Base-by-base conservation (phyloP, 2,797 vertebrate species). In the Hozukius guyotensis region DNA sequence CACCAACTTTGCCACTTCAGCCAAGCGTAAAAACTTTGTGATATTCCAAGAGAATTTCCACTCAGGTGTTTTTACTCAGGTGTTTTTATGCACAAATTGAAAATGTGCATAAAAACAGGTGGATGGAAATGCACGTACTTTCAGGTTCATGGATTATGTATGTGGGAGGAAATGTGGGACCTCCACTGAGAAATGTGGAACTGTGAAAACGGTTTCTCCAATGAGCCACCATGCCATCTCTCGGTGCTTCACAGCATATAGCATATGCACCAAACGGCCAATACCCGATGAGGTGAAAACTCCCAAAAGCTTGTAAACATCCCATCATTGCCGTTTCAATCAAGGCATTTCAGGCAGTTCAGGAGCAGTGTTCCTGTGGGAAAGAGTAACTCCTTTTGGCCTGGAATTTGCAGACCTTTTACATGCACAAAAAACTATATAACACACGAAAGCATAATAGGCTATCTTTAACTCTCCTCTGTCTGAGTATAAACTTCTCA, bases 51-150 rank as follows among this genome's bases (percentile, higher is more conserved):
- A 3, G 20, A 5, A 20, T 59, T 60, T 66, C 24, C 63, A 14
- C 62, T 65, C 31, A 42, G 10, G 70, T 72, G 22, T 12, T 68
- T 31, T 49, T 29, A 46, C 42, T 46, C 42, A 46, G 7, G 71
- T 72, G 22, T 13, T 69, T 32, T 52, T 31, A 52, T 31, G 38
- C 20, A 8, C 22, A 57, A 22, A 46, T 25, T 36, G 12, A 32
- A 76, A 67, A 49, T 67, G 53, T n/a, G 29, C 42, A n/a, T 25
- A 22, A 22, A 55, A 36, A 34, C 16, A 76, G n/a, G 25, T 49
- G 14, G 25, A 32, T 46, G 4, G 2, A 66, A 8, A 49, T 29
- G 14, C 32, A 27, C 16, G 2, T 11, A 57, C 14, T 71, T 42
- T 52, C n/a, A 5, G 22, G 24, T 72, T 73, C 31, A 52, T 59